Conservation (phyloP, 1,140 invertebrate species). For the Drosophila quadrilineata region DNA sequence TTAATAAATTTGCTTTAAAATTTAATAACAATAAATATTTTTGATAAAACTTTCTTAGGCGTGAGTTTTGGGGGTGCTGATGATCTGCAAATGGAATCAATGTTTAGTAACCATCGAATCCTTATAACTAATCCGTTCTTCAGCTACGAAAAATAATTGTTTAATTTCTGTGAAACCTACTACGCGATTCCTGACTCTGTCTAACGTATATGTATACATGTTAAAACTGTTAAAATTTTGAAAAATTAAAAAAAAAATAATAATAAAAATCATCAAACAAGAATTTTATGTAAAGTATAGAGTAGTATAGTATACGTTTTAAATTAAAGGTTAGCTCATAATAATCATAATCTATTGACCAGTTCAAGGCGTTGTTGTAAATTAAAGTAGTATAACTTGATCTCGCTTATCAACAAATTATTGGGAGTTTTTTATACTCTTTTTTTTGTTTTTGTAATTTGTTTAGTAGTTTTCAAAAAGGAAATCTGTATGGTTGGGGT, state of each 20-base stretch:
- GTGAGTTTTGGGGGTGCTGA: too few relatives aligned
- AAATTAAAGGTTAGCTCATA: conserved; percentile 52
- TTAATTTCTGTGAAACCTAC: conserved; percentile 22
- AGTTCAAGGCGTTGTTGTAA: conserved; percentile 59
- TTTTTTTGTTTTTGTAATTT: too few relatives aligned
- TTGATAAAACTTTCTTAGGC: too few relatives aligned
- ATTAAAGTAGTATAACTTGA: conserved; percentile 58
- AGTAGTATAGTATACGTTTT: conserved; percentile 40
- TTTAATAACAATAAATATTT: too few relatives aligned
- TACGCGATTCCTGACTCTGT: too few relatives aligned
- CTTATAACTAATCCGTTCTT: too few relatives aligned
- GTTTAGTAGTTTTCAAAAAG: conserved; percentile 61
- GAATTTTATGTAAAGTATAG: too few relatives aligned
- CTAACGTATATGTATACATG: conserved; percentile 8
- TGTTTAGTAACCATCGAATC: too few relatives aligned
- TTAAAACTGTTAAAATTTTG: conserved; percentile 4
- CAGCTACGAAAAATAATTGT: background rate
- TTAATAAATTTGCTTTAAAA: too few relatives aligned
- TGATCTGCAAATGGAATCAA: too few relatives aligned
- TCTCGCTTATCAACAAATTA: conserved; percentile 46
- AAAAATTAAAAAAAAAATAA: conserved; percentile 3
- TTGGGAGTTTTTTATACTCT: conserved; percentile 48
- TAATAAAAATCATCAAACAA: conserved; percentile 54
- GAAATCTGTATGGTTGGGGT: conserved; percentile 51
- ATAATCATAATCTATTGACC: conserved; percentile 58